Percentiles rank a stretch among this genome's conserved stretches.
Evolutionary conservation across 53 echinoderm and acorn worm species (phyloP).

Genomic region (Echinometra lucunter): DNA sequence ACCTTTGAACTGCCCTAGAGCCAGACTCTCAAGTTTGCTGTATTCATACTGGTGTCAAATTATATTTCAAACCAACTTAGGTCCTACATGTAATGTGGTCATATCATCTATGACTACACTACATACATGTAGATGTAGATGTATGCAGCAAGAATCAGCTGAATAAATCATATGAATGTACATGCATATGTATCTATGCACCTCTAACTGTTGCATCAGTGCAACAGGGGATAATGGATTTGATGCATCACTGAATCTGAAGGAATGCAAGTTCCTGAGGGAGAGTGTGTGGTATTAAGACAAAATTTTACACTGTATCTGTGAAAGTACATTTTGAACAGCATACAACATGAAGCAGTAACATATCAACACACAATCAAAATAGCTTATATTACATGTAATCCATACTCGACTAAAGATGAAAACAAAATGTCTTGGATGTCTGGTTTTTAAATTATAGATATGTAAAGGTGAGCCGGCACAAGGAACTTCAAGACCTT

Average conservation of each 20-base stretch:
- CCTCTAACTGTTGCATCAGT: background rate
- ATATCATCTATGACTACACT: too few relatives aligned
- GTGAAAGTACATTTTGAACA: too few relatives aligned
- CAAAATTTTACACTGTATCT: too few relatives aligned
- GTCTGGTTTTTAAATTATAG: background rate
- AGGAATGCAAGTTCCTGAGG: background rate
- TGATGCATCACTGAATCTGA: background rate
- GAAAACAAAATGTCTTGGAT: background rate
- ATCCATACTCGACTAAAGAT: too few relatives aligned
- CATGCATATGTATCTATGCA: background rate
- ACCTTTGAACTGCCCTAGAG: background rate
- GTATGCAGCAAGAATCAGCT: background rate
- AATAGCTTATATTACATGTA: too few relatives aligned
- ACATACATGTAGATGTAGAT: background rate
- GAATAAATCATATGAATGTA: background rate
- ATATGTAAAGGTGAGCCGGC: background rate
- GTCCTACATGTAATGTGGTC: background rate
- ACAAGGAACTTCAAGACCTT: background rate
- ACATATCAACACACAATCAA: too few relatives aligned
- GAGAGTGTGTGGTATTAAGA: background rate
- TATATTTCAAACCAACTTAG: too few relatives aligned
- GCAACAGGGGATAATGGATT: background rate
- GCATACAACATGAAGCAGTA: background rate
- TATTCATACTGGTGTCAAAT: background rate
- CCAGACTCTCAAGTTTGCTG: background rate